Percentiles rank a stretch among this genome's conserved stretches.
phyloP scores from a whole-genome alignment of 2,797 vertebrate genomes.

The Lagocephalus sceleratus region DNA sequence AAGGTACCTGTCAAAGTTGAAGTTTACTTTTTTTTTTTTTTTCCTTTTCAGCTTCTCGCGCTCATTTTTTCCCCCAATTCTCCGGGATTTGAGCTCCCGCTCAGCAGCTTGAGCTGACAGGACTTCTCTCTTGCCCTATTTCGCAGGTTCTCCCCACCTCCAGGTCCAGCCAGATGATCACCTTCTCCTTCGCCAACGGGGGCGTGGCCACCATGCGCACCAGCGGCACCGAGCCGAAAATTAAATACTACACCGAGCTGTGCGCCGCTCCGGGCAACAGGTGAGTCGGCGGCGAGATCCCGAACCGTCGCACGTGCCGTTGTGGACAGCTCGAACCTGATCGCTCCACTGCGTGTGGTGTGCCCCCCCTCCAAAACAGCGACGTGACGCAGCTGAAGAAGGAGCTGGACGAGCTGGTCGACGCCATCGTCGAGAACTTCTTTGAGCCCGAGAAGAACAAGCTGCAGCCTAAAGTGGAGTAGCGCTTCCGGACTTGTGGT shows the following conservation, averaged over 20 bases:
- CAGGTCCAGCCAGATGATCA: conserved; percentile 97
- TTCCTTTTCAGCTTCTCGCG: no score
- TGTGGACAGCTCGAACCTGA: no score
- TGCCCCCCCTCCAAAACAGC: conserved; percentile 74
- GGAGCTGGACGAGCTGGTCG: conserved; percentile 85
- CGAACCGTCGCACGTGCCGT: no score
- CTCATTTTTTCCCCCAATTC: no score
- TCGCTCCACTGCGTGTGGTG: no score
- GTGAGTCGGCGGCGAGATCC: conserved; percentile 60
- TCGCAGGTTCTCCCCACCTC: conserved; percentile 90
- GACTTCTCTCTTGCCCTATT: not conserved
- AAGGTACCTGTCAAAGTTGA: no score
- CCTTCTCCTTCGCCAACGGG: conserved; percentile 92
- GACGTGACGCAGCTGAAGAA: conserved; percentile 84
- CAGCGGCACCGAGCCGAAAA: conserved; percentile 96
- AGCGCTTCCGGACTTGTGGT: conserved; percentile 9
- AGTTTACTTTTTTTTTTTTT: no score
- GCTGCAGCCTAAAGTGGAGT: conserved; percentile 78
- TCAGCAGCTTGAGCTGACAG: not conserved
- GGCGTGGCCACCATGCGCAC: conserved; percentile 96
- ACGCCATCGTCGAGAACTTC: conserved; percentile 88
- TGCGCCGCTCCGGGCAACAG: conserved; percentile 94
- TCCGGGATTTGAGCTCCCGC: no score
- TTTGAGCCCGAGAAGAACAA: conserved; percentile 92
- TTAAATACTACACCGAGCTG: conserved; percentile 96